Evolutionary conservation across 2,113 vertebrate genomes (phyloP).

Genomic region (Urocolius indicus): DNA sequence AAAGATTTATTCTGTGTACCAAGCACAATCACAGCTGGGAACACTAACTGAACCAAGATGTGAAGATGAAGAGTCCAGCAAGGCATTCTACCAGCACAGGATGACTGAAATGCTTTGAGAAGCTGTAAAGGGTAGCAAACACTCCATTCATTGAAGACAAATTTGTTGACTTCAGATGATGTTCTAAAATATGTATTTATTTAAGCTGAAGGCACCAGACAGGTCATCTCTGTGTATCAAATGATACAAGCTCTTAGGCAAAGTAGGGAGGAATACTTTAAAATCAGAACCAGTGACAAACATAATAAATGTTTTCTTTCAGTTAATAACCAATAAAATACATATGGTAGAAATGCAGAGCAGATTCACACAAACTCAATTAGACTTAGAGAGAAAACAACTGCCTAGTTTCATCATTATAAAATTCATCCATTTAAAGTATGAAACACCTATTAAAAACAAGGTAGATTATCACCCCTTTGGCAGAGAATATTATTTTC

Average conservation of each 20-base stretch:
- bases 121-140: not conserved
- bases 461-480: not conserved
- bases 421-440: not conserved
- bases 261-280: slow-evolving; percentile 33
- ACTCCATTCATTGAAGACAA: not conserved
- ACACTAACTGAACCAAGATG: not conserved
- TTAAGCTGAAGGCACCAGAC: not conserved
- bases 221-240: not conserved
- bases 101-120: not conserved
- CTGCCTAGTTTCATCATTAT: not conserved
- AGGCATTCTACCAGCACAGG: not conserved
- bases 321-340: not conserved
- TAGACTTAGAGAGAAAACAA: not conserved
- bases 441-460: not conserved
- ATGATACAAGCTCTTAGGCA: slow-evolving; percentile 43
- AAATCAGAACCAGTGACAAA: not conserved
- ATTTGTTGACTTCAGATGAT: not conserved
- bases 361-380: not conserved
- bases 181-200: not conserved
- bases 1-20: not conserved
- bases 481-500: not conserved
- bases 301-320: not conserved
- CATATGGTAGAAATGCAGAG: not conserved
- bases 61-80: not conserved
- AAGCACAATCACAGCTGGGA: not conserved